Conservation (phyloP, 2,888 invertebrate species). For the Xanthia icteritia region DNA sequence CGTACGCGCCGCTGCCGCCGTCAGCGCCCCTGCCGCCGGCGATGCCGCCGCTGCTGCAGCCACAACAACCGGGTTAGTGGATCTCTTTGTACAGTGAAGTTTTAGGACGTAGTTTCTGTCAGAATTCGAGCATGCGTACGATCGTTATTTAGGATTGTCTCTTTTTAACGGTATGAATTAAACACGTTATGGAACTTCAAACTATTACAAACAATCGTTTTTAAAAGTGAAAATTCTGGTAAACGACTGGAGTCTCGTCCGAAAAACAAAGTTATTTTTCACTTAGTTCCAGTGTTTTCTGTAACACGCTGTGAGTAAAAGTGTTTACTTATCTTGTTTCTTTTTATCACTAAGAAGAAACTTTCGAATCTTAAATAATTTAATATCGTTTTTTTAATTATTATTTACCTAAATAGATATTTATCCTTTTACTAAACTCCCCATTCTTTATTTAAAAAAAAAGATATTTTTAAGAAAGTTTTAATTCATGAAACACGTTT, state of each 20-base stretch:
- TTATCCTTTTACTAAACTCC: no score
- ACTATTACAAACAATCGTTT: background rate
- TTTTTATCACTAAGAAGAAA: background rate
- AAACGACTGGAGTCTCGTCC: background rate
- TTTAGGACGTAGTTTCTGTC: conserved; percentile 26
- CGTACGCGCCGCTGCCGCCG: conserved; percentile 85
- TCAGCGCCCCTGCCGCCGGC: conserved; percentile 90
- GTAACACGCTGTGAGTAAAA: background rate
- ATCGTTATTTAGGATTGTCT: background rate
- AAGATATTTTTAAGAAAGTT: background rate
- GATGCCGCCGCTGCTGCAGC: conserved; percentile 88
- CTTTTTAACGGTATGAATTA: background rate
- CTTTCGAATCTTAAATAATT: background rate
- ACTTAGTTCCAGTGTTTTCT: background rate
- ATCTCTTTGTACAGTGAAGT: conserved; percentile 43
- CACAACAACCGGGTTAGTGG: conserved; percentile 86
- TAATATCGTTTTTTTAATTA: no score
- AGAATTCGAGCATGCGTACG: conserved; percentile 30
- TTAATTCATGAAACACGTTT: background rate
- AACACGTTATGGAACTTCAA: background rate
- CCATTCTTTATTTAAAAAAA: background rate
- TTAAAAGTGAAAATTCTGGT: conserved; percentile 6
- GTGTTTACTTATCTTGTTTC: background rate
- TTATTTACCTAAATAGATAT: background rate
- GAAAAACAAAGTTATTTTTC: background rate